These are phyloP conservation scores for Euthynnus affinis DNA, from an alignment of 2,797 vertebrate species.

Conservation along the genomic window DNA sequence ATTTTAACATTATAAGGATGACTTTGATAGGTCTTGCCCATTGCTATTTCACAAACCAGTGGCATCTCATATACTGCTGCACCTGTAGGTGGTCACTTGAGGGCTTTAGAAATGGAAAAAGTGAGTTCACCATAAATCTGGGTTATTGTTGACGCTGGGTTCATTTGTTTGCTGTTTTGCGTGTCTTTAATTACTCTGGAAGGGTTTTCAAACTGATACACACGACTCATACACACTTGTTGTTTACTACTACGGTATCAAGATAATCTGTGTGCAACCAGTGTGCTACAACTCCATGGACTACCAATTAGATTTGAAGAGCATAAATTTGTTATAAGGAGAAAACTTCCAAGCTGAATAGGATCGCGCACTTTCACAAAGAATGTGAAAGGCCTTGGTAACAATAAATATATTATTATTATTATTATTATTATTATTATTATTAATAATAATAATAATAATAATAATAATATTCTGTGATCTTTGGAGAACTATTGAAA, in stretches of 20 bases:
- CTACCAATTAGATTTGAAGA: conserved; percentile 75
- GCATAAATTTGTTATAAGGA: conserved; percentile 78
- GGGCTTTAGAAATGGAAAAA: too few species aligned
- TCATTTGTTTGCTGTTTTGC: background rate
- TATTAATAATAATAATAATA: too few species aligned
- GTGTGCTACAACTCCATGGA: conserved; percentile 51
- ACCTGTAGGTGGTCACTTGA: background rate
- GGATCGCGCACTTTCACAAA: conserved; percentile 46
- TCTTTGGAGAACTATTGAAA: background rate
- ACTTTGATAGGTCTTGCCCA: background rate
- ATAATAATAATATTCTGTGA: too few species aligned
- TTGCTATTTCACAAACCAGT: background rate
- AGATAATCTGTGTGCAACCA: conserved; percentile 47
- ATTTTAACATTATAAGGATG: background rate
- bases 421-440: too few species aligned
- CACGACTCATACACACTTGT: background rate
- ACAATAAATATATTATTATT: background rate
- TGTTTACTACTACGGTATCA: conserved; percentile 6
- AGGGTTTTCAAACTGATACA: background rate
- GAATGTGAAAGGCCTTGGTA: conserved; percentile 25
- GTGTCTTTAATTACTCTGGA: background rate
- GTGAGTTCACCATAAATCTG: background rate
- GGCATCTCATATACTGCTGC: background rate
- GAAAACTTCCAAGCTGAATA: conserved; percentile 67
- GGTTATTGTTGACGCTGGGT: background rate